Base-by-base conservation (phyloP, 1,140 invertebrate genomes). In the silkworm (Bombyx mori) region DNA sequence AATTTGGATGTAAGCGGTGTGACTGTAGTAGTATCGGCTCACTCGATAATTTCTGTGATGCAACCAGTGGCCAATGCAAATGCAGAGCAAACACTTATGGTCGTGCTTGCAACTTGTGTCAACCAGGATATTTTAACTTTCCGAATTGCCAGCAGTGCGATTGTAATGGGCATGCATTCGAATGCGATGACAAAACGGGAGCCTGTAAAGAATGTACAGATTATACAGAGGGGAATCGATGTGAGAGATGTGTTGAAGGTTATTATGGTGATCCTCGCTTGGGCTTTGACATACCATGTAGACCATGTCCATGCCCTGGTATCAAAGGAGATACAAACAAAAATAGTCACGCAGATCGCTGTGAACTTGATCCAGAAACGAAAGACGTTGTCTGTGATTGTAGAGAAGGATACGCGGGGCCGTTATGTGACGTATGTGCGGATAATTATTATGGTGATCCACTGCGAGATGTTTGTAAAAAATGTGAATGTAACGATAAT, bases 381-480 rank as follows among this genome's bases (percentile, higher is more conserved):
- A 94, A 97, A 74, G 95, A 97, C 79, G 96, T 99, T 50, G 90
- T 96, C 47, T 99, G 98, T 86, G 93, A 98, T 71, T 99, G 98
- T 89, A 89, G 94, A 81, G 91, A 93, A 62, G 97, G 97, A 2
- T 99, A 98, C 82, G 89, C 93, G 82, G 96, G 96, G 1, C 86
- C 94, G 1, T 89, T 94, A n/a, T 99, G 98, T 89, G 97, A 99
- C 73, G 91, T 92, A 51, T 99, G 98, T 86, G 93, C 94, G 3
- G 95, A 99, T 68, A 99, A 99, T 86, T 98, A 96, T 79, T 99
- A 92, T 79, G 98, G 98, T 6, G 93, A 97, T 79, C 97, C 98
- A 0, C 89, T 93, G 0, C 95, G 94, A 50, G 97, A 97, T n/a
- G 91, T 89, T 6, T 99, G 98, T 84, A 85, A 91, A 61, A 88